A percentile compares a stretch with the other conserved stretches of the same genome.
These are phyloP conservation scores for Pseudobourletiella spinata DNA, from an alignment of 1,140 invertebrate genomes.

Conservation along the genomic window DNA sequence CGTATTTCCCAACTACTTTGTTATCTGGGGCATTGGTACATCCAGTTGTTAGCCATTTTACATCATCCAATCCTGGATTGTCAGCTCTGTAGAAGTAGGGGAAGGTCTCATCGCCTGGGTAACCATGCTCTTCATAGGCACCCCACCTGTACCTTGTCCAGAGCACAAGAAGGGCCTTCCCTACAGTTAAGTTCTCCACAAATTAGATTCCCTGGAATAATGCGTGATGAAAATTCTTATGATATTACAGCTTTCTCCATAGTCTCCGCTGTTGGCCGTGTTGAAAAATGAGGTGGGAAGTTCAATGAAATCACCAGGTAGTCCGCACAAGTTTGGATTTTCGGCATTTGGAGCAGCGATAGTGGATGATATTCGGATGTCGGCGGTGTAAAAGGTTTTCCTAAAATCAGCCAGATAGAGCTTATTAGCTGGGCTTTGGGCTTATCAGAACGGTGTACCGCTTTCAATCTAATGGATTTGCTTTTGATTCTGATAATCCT, in stretches of 20 bases:
- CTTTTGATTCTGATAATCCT: no score
- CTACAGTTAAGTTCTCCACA: neutral
- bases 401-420: no score
- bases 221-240: neutral
- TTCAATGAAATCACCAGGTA: conserved; percentile 15
- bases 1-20: neutral
- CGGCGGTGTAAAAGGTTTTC: neutral
- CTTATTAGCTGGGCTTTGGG: no score
- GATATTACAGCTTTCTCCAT: conserved; percentile 3
- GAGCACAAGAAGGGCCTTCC: conserved; percentile 11
- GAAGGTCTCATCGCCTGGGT: neutral
- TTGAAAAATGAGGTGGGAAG: conserved; percentile 17
- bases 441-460: no score
- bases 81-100: conserved; percentile 13
- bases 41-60: neutral
- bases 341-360: neutral
- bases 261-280: neutral
- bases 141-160: conserved; percentile 23
- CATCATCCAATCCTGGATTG: neutral
- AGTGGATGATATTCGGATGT: neutral
- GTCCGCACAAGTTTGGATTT: conserved; percentile 20
- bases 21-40: conserved; percentile 3
- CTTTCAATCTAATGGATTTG: no score
- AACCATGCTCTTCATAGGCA: conserved; percentile 20
- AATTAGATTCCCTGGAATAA: neutral